phyloP scores from a whole-genome alignment of 2,797 vertebrate species.

The Serranus cabrilla region DNA sequence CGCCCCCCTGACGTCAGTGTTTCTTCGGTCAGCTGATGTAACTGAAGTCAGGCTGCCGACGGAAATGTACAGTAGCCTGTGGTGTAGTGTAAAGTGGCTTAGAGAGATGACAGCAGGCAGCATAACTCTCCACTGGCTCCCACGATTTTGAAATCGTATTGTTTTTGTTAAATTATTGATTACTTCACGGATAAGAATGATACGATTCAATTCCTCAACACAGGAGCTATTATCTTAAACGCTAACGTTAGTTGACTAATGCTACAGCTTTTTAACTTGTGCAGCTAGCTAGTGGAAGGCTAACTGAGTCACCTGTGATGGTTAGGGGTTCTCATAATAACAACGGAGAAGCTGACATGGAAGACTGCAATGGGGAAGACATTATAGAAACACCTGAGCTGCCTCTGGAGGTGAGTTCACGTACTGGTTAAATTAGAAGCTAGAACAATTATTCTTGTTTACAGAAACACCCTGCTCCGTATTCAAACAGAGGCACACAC shows the following conservation, averaged over 20 bases:
- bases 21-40: constrained; percentile 32
- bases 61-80: not conserved
- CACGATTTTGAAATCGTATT: fast-evolving
- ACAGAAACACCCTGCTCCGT: not conserved
- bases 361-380: constrained; percentile 49
- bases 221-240: not conserved
- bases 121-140: fast-evolving
- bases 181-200: no score
- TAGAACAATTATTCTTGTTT: not conserved
- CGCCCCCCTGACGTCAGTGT: not conserved
- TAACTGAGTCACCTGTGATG: constrained; percentile 20
- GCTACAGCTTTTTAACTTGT: not conserved
- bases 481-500: not conserved
- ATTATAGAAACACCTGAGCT: constrained; percentile 69
- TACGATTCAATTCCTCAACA: not conserved
- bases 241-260: not conserved
- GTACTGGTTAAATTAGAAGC: not conserved
- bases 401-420: constrained; percentile 82
- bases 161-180: fast-evolving
- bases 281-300: not conserved
- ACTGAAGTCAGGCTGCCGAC: not conserved
- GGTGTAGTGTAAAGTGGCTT: constrained; percentile 11
- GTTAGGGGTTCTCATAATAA: not conserved
- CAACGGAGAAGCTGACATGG: constrained; percentile 55
- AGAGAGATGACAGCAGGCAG: not conserved